Evolutionary conservation across 2,888 invertebrate genomes (phyloP), one percentile per base, ranked within the genome.

Genomic region (Hirtodrosophila duncani): DNA sequence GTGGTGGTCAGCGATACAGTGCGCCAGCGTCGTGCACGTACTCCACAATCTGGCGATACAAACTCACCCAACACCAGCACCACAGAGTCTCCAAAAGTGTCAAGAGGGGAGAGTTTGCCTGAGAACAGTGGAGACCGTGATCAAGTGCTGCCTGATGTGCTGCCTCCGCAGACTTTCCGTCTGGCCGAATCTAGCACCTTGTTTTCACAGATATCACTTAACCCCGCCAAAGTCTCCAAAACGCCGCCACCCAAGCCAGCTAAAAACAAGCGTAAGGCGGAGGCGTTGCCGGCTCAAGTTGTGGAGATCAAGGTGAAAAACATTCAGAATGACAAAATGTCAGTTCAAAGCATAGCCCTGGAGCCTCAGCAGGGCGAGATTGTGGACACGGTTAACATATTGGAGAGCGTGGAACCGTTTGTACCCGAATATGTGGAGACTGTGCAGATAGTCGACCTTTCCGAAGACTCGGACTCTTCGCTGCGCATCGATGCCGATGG

Each of bases 271-370:
- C 81, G 84, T 1, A 81, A 81, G 39, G 58, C 70, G 1, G 68
- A 68, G 0, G 49, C 52, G 31, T 81, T 50, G 7, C 88, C 3
- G 0, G 79, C 85, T 39, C 90, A 89, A 64, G 88, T 92, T 62
- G 93, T 93, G 8, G 93, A 91, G 74, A 89, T 93, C 1, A 91
- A 89, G 60, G 92, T 91, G 75, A 90, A 89, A 77, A 92, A 93
- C 84, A 91, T 93, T 37, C 86, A 91, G 1, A 91, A 91, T 80
- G 90, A 91, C 9, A 89, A 90, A 50, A 91, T 92, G 63, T 88
- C 88, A 3, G 87, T 85, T 24, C 79, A 79, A 37, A 83, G 78
- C 43, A 83, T 85, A 23, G 84, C 69, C 11, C 52, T 85, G 31
- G 82, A 81, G n/a, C 80, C 84, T 2, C 83, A 83, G 27, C 72